These are phyloP conservation scores for Coleophora flavipennella DNA, from an alignment of 2,888 invertebrate species.

Conservation along the genomic window DNA sequence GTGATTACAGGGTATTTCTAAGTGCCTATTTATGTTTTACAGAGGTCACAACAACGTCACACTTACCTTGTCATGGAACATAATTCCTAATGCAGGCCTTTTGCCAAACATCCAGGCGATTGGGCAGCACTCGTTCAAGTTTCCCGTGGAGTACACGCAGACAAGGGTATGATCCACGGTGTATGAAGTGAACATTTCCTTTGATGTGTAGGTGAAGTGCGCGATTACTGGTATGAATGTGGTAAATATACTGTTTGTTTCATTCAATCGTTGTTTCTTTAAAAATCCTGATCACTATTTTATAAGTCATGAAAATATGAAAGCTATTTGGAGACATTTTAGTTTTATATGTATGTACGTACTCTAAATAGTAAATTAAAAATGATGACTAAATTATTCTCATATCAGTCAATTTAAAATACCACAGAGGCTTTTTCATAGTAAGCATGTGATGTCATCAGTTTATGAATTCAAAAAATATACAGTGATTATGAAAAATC, in stretches of 20 bases:
- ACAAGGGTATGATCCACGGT: conserved; percentile 55
- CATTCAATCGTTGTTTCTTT: conserved; percentile 1
- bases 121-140: conserved; percentile 90
- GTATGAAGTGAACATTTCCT: neutral
- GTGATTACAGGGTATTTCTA: too few relatives aligned
- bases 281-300: too few relatives aligned
- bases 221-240: conserved; percentile 4
- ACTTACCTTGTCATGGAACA: conserved; percentile 96
- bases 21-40: conserved; percentile 35
- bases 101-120: conserved; percentile 89
- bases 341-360: too few relatives aligned
- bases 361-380: too few relatives aligned
- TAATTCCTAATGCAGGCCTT: conserved; percentile 98
- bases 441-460: too few relatives aligned
- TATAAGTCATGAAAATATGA: too few relatives aligned
- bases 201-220: conserved; percentile 1
- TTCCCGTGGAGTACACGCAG: conserved; percentile 89
- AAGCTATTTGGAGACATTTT: too few relatives aligned
- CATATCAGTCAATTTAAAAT: too few relatives aligned
- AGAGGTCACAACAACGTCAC: conserved; percentile 96
- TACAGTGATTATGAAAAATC: too few relatives aligned
- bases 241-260: conserved; percentile 1
- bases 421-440: too few relatives aligned
- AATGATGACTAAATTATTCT: too few relatives aligned
- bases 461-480: too few relatives aligned